These are phyloP conservation scores for Neoarius graeffei DNA, from an alignment of 2,113 vertebrate species.

Conservation along the genomic window DNA sequence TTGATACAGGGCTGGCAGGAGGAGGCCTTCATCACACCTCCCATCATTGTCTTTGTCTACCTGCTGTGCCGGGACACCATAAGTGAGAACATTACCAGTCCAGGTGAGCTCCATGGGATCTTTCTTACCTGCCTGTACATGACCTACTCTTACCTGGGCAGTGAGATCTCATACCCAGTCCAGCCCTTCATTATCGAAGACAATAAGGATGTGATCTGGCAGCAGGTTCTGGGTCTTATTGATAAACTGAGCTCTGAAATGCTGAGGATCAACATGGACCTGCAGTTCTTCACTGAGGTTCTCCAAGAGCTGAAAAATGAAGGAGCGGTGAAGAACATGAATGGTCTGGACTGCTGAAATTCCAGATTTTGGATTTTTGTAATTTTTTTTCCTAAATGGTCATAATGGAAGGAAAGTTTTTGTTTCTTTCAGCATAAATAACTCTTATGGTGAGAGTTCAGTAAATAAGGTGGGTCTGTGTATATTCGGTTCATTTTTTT, in stretches of 20 bases:
- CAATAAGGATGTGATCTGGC: slow-evolving; percentile 94
- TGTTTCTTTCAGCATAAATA: neutral
- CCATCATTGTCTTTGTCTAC: slow-evolving; percentile 96
- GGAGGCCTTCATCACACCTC: slow-evolving; percentile 94
- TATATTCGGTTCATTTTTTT: accelerated
- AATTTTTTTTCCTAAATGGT: neutral
- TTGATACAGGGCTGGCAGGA: slow-evolving; percentile 98
- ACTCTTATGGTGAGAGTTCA: neutral
- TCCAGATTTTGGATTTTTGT: neutral
- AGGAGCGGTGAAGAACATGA: slow-evolving; percentile 78
- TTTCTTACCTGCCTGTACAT: slow-evolving; percentile 98
- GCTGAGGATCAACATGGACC: slow-evolving; percentile 93
- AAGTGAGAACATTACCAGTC: slow-evolving; percentile 78
- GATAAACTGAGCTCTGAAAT: slow-evolving; percentile 91
- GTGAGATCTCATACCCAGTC: slow-evolving; percentile 97
- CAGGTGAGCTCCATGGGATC: slow-evolving; percentile 86
- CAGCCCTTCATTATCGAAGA: slow-evolving; percentile 93
- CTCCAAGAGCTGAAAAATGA: slow-evolving; percentile 97
- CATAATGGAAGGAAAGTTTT: neutral
- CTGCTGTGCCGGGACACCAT: slow-evolving; percentile 89
- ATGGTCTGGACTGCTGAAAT: slow-evolving; percentile 84
- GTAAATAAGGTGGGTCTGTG: neutral
- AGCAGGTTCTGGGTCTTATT: slow-evolving; percentile 89
- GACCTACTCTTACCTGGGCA: slow-evolving; percentile 97
- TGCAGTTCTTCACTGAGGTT: slow-evolving; percentile 96